Conservation (phyloP, 2,113 vertebrate species). For the Thalassarche chlororhynchos region DNA sequence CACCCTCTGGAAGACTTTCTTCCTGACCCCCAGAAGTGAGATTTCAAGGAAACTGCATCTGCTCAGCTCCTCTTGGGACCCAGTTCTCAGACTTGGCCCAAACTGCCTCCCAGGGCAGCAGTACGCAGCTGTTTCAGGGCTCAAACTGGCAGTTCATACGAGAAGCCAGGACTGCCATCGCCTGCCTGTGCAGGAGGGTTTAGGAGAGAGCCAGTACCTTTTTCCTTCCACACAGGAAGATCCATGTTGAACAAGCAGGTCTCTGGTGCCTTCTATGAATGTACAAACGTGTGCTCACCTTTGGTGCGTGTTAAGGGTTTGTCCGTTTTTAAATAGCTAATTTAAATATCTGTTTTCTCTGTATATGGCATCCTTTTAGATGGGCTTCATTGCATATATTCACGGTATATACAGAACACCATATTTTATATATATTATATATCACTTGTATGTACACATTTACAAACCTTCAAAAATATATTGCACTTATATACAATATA, state of each 20-base stretch:
- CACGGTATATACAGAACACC: slow-evolving; percentile 61
- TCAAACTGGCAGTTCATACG: neutral
- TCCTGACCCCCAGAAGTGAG: neutral
- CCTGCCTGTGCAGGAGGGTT: neutral
- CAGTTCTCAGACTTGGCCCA: neutral
- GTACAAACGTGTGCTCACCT: neutral
- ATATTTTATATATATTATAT: slow-evolving; percentile 72
- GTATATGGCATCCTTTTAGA: slow-evolving; percentile 32
- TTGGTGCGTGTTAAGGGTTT: neutral
- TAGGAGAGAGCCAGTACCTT: neutral
- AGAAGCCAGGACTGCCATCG: neutral
- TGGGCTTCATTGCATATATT: slow-evolving; percentile 40
- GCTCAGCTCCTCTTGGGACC: neutral
- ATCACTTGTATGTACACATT: slow-evolving; percentile 79
- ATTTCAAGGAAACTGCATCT: neutral
- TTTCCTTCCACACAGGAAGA: neutral
- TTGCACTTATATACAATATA: slow-evolving; percentile 79
- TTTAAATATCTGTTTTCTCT: slow-evolving; percentile 47
- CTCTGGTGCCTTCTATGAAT: neutral
- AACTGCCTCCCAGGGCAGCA: neutral
- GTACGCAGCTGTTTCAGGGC: neutral
- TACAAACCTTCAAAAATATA: slow-evolving; percentile 79
- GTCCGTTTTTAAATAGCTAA: slow-evolving; percentile 16
- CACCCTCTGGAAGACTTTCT: neutral
- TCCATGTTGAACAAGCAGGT: neutral